Percentiles rank a stretch among this genome's conserved stretches.
Evolutionary conservation across 92 coral and sea anemone species (phyloP).

Genomic region (Heliopora coerulea): DNA sequence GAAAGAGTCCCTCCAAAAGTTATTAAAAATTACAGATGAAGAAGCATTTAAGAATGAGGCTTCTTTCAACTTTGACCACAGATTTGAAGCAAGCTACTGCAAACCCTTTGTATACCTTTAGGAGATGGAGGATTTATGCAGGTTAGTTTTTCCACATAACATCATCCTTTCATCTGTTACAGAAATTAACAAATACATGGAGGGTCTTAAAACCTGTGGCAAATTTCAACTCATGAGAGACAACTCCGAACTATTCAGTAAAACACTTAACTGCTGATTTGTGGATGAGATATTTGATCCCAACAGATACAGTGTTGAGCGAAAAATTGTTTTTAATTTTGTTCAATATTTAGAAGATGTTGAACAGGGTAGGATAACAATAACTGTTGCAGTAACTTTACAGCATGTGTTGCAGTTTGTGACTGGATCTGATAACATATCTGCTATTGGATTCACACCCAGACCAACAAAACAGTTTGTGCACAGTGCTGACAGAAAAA

Average conservation of each 20-base stretch:
- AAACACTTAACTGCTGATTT: constrained; percentile 36
- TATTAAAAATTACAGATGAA: constrained; percentile 42
- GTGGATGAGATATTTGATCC: constrained; percentile 28
- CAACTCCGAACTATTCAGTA: constrained; percentile 30
- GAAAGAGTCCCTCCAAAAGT: constrained; percentile 42
- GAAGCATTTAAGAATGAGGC: constrained; percentile 52
- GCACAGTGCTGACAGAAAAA: constrained; percentile 20
- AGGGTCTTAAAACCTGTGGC: constrained; percentile 39
- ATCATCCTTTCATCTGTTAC: constrained; percentile 33
- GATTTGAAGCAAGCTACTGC: constrained; percentile 60
- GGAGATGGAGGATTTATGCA: constrained; percentile 53
- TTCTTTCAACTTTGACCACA: constrained; percentile 48
- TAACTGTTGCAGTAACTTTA: constrained; percentile 38
- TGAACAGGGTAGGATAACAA: constrained; percentile 35
- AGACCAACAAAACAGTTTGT: constrained; percentile 48
- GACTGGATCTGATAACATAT: constrained; percentile 54
- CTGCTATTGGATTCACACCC: constrained; percentile 57
- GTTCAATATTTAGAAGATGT: constrained; percentile 48
- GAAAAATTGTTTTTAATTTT: constrained; percentile 38
- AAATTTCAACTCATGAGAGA: constrained; percentile 25
- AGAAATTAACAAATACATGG: constrained; percentile 39
- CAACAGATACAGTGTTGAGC: constrained; percentile 43
- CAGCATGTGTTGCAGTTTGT: constrained; percentile 57
- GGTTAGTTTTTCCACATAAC: constrained; percentile 35
- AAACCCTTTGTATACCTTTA: constrained; percentile 52